Conservation (phyloP, 2,113 vertebrate genomes). For the Lycocorax pyrrhopterus region DNA sequence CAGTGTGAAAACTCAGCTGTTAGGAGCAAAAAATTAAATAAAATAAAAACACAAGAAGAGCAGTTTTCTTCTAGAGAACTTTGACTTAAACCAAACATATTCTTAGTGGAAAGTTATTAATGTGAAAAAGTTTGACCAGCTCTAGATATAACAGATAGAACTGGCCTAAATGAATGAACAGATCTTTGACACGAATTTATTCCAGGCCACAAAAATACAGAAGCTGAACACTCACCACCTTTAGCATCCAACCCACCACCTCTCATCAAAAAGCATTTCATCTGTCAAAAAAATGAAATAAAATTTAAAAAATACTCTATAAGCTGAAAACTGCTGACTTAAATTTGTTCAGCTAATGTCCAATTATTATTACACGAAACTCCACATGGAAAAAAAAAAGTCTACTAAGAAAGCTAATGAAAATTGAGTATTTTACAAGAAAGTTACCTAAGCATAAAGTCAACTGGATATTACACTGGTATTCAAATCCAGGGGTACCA, state of each 20-base stretch:
- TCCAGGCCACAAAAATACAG: neutral
- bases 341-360: neutral
- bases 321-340: slow-evolving; percentile 11
- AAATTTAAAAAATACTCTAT: neutral
- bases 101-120: neutral
- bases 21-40: neutral
- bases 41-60: neutral
- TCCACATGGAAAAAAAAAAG: neutral
- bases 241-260: neutral
- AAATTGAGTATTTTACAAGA: slow-evolving; percentile 16
- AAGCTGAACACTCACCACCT: neutral
- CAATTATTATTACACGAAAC: slow-evolving; percentile 5
- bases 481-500: neutral
- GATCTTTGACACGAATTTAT: neutral
- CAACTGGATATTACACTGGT: neutral
- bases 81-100: neutral
- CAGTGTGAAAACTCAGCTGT: neutral
- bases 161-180: neutral
- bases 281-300: neutral
- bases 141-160: neutral
- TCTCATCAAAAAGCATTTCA: neutral
- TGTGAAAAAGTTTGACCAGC: neutral
- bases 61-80: neutral
- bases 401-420: slow-evolving; percentile 23
- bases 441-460: slow-evolving; percentile 5